Evolutionary conservation across 2,888 invertebrate genomes (phyloP).

Genomic region (Bedellia somnulentella): DNA sequence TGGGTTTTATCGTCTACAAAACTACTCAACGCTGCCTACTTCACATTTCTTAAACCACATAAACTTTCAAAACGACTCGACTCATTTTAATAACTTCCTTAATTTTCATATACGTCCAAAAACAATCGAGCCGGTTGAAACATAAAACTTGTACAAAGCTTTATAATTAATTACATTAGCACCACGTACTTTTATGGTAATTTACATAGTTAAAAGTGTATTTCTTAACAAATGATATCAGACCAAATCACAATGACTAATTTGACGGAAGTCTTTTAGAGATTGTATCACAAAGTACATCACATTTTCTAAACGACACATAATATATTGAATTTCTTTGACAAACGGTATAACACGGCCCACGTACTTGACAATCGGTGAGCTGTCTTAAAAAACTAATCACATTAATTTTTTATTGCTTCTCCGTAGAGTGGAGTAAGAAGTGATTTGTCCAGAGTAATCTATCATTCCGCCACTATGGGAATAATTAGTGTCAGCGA

Average conservation of each 20-base stretch:
- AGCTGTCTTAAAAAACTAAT: slow-evolving; percentile 40
- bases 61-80: too few species aligned
- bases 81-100: too few species aligned
- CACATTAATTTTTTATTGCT: slow-evolving; percentile 45
- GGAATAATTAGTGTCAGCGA: slow-evolving; percentile 59
- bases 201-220: too few species aligned
- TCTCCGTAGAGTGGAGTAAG: slow-evolving; percentile 32
- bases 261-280: slow-evolving; percentile 29
- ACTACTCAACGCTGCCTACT: too few species aligned
- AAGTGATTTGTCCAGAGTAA: slow-evolving; percentile 57
- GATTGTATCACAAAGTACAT: slow-evolving; percentile 29
- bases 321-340: slow-evolving; percentile 38
- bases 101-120: too few species aligned
- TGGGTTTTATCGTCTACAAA: too few species aligned
- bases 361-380: slow-evolving; percentile 37
- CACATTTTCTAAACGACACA: slow-evolving; percentile 19
- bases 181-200: too few species aligned
- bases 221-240: too few species aligned
- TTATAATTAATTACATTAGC: too few species aligned
- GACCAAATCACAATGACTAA: slow-evolving; percentile 30
- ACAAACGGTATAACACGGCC: slow-evolving; percentile 29
- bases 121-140: too few species aligned
- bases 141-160: too few species aligned
- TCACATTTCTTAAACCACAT: too few species aligned
- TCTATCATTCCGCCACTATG: slow-evolving; percentile 58